Conservation (phyloP, 2,797 vertebrate species). For the Acrossocheilus wenchowensis region DNA sequence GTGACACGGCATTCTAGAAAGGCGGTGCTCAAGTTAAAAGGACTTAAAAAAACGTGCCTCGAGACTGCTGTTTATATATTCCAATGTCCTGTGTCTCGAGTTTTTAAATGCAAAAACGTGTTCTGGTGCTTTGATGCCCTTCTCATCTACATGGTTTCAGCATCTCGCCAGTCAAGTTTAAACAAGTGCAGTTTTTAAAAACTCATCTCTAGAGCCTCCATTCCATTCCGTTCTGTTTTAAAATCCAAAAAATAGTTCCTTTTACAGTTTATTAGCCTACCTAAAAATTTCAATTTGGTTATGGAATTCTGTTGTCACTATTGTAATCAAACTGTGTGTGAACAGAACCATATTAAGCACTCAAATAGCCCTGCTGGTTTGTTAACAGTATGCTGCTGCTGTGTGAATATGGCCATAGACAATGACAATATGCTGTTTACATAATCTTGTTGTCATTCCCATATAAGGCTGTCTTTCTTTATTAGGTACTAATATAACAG, state of each 20-base stretch:
- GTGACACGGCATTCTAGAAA: neutral
- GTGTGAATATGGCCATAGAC: neutral
- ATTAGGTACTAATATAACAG: neutral
- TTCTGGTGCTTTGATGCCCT: too few relatives aligned
- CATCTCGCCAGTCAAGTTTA: neutral
- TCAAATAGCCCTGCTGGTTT: neutral
- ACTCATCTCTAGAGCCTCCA: neutral
- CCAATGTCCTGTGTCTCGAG: neutral
- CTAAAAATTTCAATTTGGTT: neutral
- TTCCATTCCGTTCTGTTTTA: neutral
- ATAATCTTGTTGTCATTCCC: neutral
- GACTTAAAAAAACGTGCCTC: neutral
- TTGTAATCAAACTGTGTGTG: neutral
- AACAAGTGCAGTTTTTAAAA: neutral
- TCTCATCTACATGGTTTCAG: neutral
- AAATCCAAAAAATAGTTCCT: neutral
- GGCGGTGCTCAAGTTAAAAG: neutral
- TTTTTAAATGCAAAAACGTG: neutral
- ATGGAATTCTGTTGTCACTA: neutral
- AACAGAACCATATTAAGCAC: neutral
- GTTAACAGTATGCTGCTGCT: neutral
- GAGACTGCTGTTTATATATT: neutral
- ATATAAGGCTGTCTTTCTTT: neutral
- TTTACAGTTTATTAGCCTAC: neutral
- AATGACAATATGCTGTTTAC: neutral